phyloP scores from a whole-genome alignment of 1,140 invertebrate genomes.

The Samia ricini region DNA sequence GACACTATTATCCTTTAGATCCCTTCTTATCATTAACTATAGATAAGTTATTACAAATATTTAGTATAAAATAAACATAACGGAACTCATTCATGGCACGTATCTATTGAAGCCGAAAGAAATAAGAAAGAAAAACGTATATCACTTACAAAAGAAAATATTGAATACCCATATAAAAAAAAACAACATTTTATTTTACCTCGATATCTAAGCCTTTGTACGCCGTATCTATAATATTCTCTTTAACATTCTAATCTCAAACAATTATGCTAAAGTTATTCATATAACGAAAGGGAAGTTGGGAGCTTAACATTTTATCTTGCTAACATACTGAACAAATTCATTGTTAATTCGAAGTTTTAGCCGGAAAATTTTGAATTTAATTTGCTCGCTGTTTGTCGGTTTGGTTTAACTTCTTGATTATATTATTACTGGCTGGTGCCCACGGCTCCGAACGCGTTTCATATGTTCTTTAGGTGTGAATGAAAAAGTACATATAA shows the following conservation, averaged over 20 bases:
- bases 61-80: too few relatives aligned
- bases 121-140: background rate
- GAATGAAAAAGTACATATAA: too few relatives aligned
- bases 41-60: too few relatives aligned
- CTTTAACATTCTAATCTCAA: slow-evolving; percentile 4
- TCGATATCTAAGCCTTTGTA: background rate
- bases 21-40: too few relatives aligned
- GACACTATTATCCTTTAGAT: too few relatives aligned
- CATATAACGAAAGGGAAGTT: slow-evolving; percentile 4
- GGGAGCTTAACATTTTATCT: background rate
- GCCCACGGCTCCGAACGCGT: too few relatives aligned
- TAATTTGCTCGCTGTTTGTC: slow-evolving; percentile 4
- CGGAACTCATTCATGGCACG: too few relatives aligned
- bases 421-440: background rate
- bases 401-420: background rate
- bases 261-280: slow-evolving; percentile 3
- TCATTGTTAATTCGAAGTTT: slow-evolving; percentile 7
- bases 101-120: background rate
- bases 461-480: too few relatives aligned
- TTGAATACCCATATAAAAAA: background rate
- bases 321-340: background rate
- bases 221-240: background rate
- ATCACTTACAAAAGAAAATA: background rate
- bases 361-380: slow-evolving; percentile 1
- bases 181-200: background rate